Conservation (phyloP, 2,797 vertebrate species). For the Xenops minutus region DNA sequence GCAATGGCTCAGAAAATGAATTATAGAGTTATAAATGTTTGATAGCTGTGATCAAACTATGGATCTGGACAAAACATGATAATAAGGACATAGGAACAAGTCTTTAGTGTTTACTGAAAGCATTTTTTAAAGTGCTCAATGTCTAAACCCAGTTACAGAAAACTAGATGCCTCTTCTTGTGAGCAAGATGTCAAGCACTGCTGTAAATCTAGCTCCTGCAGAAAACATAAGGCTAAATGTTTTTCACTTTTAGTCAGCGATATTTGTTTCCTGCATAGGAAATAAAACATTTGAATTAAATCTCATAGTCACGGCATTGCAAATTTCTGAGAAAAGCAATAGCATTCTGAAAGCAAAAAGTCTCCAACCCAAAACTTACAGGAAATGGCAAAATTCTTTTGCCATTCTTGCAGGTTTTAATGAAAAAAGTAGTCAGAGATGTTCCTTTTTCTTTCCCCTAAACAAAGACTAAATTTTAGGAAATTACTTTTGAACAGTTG, state of each 20-base stretch:
- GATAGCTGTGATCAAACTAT: neutral
- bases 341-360: neutral
- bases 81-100: neutral
- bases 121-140: neutral
- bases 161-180: neutral
- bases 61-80: neutral
- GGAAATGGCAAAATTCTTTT: neutral
- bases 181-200: neutral
- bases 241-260: neutral
- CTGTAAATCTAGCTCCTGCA: neutral
- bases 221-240: neutral
- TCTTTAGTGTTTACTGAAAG: neutral
- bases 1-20: neutral
- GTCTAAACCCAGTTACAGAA: neutral
- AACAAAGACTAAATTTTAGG: neutral
- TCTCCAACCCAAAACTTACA: neutral
- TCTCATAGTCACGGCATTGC: rapidly evolving
- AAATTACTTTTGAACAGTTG: neutral
- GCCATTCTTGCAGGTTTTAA: neutral
- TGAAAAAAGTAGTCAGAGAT: neutral
- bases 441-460: neutral
- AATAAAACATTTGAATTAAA: neutral
- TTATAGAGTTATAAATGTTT: neutral
- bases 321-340: neutral
- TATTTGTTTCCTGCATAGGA: neutral